These are phyloP conservation scores for Silvanus unidentatus DNA, from an alignment of 2,888 invertebrate species.

Conservation along the genomic window DNA sequence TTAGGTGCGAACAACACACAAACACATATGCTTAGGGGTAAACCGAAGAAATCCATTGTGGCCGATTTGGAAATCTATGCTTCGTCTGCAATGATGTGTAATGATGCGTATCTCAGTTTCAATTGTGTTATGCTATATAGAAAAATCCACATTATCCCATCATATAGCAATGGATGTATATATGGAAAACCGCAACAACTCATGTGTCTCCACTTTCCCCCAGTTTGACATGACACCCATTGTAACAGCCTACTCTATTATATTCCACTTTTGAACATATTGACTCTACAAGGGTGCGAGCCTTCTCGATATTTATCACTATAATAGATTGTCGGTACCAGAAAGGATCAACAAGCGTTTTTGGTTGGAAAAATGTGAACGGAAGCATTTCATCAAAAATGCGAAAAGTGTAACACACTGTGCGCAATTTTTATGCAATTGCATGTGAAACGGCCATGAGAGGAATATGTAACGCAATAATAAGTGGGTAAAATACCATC, in stretches of 20 bases:
- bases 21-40: too few species aligned
- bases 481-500: too few species aligned
- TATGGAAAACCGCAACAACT: slow-evolving; percentile 23
- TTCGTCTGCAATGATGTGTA: slow-evolving; percentile 32
- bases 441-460: too few species aligned
- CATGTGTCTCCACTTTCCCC: slow-evolving; percentile 25
- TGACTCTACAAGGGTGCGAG: slow-evolving; percentile 38
- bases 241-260: slow-evolving; percentile 44
- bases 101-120: slow-evolving; percentile 31
- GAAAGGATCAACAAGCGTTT: background rate
- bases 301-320: slow-evolving; percentile 4
- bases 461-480: too few species aligned
- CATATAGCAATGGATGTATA: slow-evolving; percentile 5
- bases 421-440: too few species aligned
- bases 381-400: too few species aligned
- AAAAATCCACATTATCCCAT: slow-evolving; percentile 8
- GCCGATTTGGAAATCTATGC: background rate
- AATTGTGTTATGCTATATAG: slow-evolving; percentile 1
- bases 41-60: too few species aligned
- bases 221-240: slow-evolving; percentile 42
- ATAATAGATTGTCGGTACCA: background rate
- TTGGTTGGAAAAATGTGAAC: too few species aligned
- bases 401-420: too few species aligned
- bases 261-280: slow-evolving; percentile 44
- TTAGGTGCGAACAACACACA: too few species aligned